Evolutionary conservation across 2,888 invertebrate genomes (phyloP).

Genomic region (Xestoiulus laeticollis): DNA sequence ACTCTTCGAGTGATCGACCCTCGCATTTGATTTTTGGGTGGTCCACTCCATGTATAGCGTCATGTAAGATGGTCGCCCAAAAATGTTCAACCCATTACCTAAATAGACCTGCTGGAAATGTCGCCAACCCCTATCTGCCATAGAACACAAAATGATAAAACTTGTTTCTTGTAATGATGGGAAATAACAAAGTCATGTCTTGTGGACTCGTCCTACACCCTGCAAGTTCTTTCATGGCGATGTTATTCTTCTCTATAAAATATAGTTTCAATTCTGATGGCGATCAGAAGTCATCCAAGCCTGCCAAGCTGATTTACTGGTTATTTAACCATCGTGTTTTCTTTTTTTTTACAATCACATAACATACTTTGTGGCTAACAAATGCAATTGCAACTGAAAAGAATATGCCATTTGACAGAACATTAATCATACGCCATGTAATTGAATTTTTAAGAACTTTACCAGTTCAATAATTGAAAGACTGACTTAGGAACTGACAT

Average conservation of each 20-base stretch:
- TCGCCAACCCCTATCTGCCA: neutral
- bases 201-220: neutral
- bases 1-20: conserved; percentile 4
- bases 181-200: neutral
- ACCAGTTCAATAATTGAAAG: neutral
- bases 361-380: neutral
- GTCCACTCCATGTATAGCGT: neutral
- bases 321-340: neutral
- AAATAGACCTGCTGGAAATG: neutral
- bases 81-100: conserved; percentile 1
- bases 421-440: neutral
- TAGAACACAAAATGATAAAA: conserved; percentile 2
- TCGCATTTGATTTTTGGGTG: neutral
- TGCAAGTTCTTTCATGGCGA: neutral
- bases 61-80: conserved; percentile 15
- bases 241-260: neutral
- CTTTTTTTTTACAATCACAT: neutral
- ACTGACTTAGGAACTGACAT: neutral
- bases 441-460: neutral
- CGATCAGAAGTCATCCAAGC: neutral
- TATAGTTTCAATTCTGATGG: neutral
- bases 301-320: conserved; percentile 4
- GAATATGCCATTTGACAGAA: neutral
- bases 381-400: neutral
- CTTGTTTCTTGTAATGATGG: conserved; percentile 25